Base-by-base conservation (phyloP, 2,113 vertebrate genomes). In the Pycnonotus jocosus region DNA sequence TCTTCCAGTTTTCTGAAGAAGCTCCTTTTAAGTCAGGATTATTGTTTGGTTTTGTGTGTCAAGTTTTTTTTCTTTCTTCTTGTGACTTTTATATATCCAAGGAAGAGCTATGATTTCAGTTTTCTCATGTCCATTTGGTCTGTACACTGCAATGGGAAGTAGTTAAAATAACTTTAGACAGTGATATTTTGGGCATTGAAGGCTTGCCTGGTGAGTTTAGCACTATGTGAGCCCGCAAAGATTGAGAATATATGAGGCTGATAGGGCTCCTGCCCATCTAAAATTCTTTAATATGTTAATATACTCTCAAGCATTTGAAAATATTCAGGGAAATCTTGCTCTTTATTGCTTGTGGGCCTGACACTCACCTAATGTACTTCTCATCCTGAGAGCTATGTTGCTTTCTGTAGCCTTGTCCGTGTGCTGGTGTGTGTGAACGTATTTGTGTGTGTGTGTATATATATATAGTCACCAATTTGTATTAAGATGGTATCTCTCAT, bases 371-470 rank as follows among this genome's bases (percentile, higher is more conserved):
- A 7, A 44, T 11, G 14, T 45, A 16, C 15, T 84, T 74, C 27
- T 61, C 37, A 47, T 28, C 15, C 6, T 18, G 35, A 47, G 35
- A 47, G 30, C 53, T 37, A 22, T 24, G 22, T 24, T 82, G 15
- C 23, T 68, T 57, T 62, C 5, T 0, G 8, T 47, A 74, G 47
- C 30, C 13, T 91, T 88, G 27, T 60, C 20, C 1, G 0, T 20
- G 20, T 45, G 5, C 64, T 64, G 25, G 10, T 20, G 3, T 28
- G 22, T 53, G 13, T 45, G 12, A 57, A 7, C 13, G 2, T 87
- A 10, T 16, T 4, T n/a, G 4, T 48, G 2, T 42, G 4, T 64
- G 7, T 33, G 4, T 50, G 1, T 53, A 5, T 62, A 2, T 35
- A 4, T 35, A 4, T n/a, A 11, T 11, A n/a, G 53, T 22, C n/a